These are phyloP conservation scores for Amblyornis subalaris DNA, from an alignment of 2,113 vertebrate species.

Conservation along the genomic window DNA sequence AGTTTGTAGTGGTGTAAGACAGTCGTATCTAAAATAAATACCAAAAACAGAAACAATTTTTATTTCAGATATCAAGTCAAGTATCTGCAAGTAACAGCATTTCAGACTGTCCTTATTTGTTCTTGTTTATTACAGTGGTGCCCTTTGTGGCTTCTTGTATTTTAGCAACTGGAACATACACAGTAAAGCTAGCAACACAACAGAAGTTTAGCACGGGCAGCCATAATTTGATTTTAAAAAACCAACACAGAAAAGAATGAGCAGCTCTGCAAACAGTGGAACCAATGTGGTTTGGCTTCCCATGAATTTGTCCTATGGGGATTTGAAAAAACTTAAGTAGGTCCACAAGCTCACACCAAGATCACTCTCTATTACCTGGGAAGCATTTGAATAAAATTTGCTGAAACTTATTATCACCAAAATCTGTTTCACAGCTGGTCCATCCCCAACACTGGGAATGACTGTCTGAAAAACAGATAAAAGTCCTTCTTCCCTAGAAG, in stretches of 20 bases:
- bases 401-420: not conserved
- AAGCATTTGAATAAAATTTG: not conserved
- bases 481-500: not conserved
- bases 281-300: not conserved
- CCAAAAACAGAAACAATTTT: not conserved
- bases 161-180: constrained; percentile 27
- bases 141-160: constrained; percentile 34
- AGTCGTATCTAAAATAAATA: constrained; percentile 32
- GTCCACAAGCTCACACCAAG: not conserved
- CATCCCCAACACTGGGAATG: not conserved
- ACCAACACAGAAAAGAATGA: not conserved
- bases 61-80: constrained; percentile 20
- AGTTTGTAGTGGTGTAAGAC: not conserved
- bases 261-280: not conserved
- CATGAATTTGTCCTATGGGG: not conserved
- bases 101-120: constrained; percentile 40
- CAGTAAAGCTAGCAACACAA: constrained; percentile 36
- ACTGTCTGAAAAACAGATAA: not conserved
- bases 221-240: not conserved
- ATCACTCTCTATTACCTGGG: not conserved
- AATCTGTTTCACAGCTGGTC: not conserved
- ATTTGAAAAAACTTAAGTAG: not conserved
- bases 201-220: not conserved
- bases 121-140: constrained; percentile 23
- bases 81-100: not conserved